These are phyloP conservation scores for Vulpes lagopus DNA, from an alignment of 2,113 vertebrate genomes.

Conservation along the genomic window DNA sequence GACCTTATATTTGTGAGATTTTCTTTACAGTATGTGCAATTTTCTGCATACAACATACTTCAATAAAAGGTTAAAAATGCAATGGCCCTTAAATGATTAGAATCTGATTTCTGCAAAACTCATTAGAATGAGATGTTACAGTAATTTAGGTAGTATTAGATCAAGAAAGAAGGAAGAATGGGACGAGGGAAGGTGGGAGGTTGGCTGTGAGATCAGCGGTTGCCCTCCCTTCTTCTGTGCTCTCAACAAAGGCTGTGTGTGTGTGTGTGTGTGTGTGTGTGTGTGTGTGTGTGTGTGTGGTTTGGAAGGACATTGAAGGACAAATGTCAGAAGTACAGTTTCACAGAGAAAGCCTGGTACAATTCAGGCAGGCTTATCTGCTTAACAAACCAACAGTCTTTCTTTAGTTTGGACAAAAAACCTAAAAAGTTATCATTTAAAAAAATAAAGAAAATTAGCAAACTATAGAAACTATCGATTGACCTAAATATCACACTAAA, in stretches of 20 bases:
- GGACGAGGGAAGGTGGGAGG: accelerated
- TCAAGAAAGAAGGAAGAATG: neutral
- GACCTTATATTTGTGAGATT: neutral
- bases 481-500: neutral
- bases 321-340: neutral
- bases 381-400: neutral
- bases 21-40: neutral
- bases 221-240: no score
- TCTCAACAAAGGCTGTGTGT: neutral
- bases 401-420: neutral
- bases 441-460: neutral
- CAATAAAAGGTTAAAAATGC: neutral
- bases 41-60: neutral
- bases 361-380: neutral
- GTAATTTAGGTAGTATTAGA: neutral
- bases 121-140: neutral
- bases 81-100: neutral
- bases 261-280: neutral
- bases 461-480: neutral
- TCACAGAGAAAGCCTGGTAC: neutral
- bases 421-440: neutral
- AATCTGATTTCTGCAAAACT: constrained; percentile 53
- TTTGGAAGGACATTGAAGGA: neutral
- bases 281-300: neutral
- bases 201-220: neutral